A percentile compares a stretch with the other conserved stretches of the same genome.
Evolutionary conservation across 2,113 vertebrate species (phyloP).

Genomic region (Thalassoma bifasciatum): DNA sequence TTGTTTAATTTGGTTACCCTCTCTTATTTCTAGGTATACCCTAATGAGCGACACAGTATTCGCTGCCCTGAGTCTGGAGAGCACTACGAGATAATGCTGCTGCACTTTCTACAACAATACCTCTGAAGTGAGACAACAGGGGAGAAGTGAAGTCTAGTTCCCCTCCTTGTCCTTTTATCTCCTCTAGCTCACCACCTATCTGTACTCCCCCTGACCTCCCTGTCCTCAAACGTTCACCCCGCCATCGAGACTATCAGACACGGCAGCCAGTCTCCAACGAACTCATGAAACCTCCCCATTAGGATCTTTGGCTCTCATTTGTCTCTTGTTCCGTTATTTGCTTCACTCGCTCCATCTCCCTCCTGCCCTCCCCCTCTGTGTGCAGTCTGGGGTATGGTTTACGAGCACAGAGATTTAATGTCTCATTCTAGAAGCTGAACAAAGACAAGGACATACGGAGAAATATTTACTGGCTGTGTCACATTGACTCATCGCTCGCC

Average conservation of each 20-base stretch:
- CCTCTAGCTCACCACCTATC: slow-evolving; percentile 37
- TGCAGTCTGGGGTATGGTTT: slow-evolving; percentile 58
- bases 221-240: slow-evolving; percentile 1
- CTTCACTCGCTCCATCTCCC: slow-evolving; percentile 23
- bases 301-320: neutral
- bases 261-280: slow-evolving; percentile 33
- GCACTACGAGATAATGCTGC: slow-evolving; percentile 99
- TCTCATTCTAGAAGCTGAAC: slow-evolving; percentile 61
- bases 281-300: slow-evolving; percentile 25
- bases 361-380: neutral
- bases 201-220: slow-evolving; percentile 1
- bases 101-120: slow-evolving; percentile 99
- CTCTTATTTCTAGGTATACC: slow-evolving; percentile 88
- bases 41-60: slow-evolving; percentile 98
- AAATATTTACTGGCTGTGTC: slow-evolving; percentile 57
- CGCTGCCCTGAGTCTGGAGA: slow-evolving; percentile 98
- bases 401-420: slow-evolving; percentile 42
- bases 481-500: slow-evolving; percentile 59
- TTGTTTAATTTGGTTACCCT: neutral
- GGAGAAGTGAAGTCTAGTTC: slow-evolving; percentile 69
- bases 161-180: slow-evolving; percentile 36
- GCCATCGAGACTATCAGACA: slow-evolving; percentile 33
- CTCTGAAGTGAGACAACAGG: slow-evolving; percentile 85
- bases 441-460: slow-evolving; percentile 61
- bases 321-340: slow-evolving; percentile 24